phyloP scores from a whole-genome alignment of 2,113 vertebrate species.

The Seriola aureovittata region DNA sequence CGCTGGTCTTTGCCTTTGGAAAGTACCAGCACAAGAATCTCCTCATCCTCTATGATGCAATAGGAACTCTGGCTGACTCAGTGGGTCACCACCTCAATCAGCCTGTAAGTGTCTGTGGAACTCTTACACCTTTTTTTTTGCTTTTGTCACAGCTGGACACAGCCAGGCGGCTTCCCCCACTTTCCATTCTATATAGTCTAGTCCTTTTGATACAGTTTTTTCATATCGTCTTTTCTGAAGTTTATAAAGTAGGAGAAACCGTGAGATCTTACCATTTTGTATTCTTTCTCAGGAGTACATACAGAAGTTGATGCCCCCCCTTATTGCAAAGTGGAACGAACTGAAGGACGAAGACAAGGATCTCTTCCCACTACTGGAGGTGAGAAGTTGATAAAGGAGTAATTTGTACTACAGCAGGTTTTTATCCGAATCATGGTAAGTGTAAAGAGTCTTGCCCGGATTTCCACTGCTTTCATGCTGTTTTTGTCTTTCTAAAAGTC shows the following conservation, averaged over 20 bases:
- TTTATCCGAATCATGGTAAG: too few species aligned
- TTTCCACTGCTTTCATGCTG: too few species aligned
- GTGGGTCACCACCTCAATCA: slow-evolving; percentile 98
- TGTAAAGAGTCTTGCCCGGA: too few species aligned
- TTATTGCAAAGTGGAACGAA: slow-evolving; percentile 96
- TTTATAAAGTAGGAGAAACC: too few species aligned
- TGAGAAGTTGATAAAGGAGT: slow-evolving; percentile 21
- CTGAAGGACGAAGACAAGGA: slow-evolving; percentile 96
- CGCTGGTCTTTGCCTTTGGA: slow-evolving; percentile 95
- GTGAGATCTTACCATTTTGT: not conserved
- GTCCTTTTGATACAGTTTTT: too few species aligned
- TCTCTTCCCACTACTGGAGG: slow-evolving; percentile 92
- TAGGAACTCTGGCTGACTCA: slow-evolving; percentile 94
- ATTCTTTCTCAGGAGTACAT: slow-evolving; percentile 89
- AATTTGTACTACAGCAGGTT: not conserved
- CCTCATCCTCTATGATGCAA: slow-evolving; percentile 96
- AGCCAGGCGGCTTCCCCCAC: too few species aligned
- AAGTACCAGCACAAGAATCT: slow-evolving; percentile 99
- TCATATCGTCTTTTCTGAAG: too few species aligned
- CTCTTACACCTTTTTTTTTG: too few species aligned
- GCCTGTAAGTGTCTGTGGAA: slow-evolving; percentile 81
- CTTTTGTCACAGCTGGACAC: too few species aligned
- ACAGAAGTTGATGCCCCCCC: slow-evolving; percentile 94
- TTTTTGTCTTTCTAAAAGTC: not conserved
- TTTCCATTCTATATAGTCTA: too few species aligned